A percentile compares a stretch with the other conserved stretches of the same genome.
Conservation (phyloP, 2,797 vertebrate species). For the Fistularia commersonii region DNA sequence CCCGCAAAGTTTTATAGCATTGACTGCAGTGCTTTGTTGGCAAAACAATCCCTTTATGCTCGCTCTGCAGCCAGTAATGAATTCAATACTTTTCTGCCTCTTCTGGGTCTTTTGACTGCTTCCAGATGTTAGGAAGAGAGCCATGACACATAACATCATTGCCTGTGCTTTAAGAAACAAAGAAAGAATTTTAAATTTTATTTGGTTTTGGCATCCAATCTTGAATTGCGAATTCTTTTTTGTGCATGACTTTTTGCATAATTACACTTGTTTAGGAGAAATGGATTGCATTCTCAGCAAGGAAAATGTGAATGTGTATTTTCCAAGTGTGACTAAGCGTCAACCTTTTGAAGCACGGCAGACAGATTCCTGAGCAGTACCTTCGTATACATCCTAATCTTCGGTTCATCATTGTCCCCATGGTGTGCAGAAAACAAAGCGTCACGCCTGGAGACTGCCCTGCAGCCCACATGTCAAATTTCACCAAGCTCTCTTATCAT, state of each 20-base stretch:
- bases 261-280: slow-evolving; percentile 14
- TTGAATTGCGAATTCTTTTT: slow-evolving; percentile 5
- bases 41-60: slow-evolving; percentile 32
- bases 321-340: slow-evolving; percentile 35
- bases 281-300: slow-evolving; percentile 8
- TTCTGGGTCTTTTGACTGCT: slow-evolving; percentile 44
- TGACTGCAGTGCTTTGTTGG: slow-evolving; percentile 30
- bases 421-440: slow-evolving; percentile 62
- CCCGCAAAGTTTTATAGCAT: slow-evolving; percentile 26
- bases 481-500: slow-evolving; percentile 26
- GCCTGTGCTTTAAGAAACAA: slow-evolving; percentile 20
- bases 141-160: slow-evolving; percentile 33
- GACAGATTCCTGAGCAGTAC: slow-evolving; percentile 46
- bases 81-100: slow-evolving; percentile 46
- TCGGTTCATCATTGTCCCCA: slow-evolving; percentile 50
- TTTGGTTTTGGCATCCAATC: slow-evolving; percentile 5
- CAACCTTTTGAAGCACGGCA: slow-evolving; percentile 35
- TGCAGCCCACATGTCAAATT: slow-evolving; percentile 47
- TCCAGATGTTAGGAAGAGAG: slow-evolving; percentile 68
- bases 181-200: slow-evolving; percentile 5
- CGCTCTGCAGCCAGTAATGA: slow-evolving; percentile 45
- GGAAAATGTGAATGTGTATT: slow-evolving; percentile 25
- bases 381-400: slow-evolving; percentile 56
- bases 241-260: slow-evolving; percentile 5
- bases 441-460: slow-evolving; percentile 42